These are phyloP conservation scores for Peromyscus nudipes DNA, from an alignment of 2,797 vertebrate species.

Conservation along the genomic window DNA sequence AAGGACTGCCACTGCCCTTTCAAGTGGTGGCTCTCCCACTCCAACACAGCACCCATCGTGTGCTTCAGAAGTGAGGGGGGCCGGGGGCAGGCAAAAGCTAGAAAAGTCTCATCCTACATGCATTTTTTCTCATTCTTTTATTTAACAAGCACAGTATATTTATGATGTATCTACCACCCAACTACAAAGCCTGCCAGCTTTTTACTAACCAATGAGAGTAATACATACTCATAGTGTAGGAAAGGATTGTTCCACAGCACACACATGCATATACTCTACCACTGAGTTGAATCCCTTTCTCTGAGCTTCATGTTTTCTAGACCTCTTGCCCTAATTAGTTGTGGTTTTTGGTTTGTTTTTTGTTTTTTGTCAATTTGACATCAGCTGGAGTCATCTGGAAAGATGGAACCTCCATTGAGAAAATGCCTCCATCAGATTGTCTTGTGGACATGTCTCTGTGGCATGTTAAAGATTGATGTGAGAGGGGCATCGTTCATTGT, in stretches of 20 bases:
- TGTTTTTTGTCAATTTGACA: neutral
- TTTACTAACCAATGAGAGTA: too few relatives aligned
- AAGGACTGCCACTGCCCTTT: neutral
- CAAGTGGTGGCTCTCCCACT: neutral
- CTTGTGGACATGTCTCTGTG: neutral
- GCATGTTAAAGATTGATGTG: neutral
- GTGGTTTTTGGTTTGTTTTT: too few relatives aligned
- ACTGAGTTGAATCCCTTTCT: neutral
- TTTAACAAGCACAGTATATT: slow-evolving; percentile 5
- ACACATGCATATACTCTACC: neutral
- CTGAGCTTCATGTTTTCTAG: neutral
- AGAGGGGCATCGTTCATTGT: too few relatives aligned
- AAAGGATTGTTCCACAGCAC: neutral
- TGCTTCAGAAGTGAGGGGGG: neutral
- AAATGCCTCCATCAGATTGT: neutral
- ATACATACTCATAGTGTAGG: too few relatives aligned
- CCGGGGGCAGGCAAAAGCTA: neutral
- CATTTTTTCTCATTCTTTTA: neutral
- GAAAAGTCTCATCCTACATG: neutral
- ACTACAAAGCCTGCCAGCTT: neutral
- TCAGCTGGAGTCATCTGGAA: neutral
- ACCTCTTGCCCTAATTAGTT: neutral
- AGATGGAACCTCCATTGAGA: neutral
- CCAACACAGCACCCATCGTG: rapidly evolving
- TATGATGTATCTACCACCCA: neutral